phyloP scores from a whole-genome alignment of 2,888 invertebrate species.

The Oxyteleia sp. region DNA sequence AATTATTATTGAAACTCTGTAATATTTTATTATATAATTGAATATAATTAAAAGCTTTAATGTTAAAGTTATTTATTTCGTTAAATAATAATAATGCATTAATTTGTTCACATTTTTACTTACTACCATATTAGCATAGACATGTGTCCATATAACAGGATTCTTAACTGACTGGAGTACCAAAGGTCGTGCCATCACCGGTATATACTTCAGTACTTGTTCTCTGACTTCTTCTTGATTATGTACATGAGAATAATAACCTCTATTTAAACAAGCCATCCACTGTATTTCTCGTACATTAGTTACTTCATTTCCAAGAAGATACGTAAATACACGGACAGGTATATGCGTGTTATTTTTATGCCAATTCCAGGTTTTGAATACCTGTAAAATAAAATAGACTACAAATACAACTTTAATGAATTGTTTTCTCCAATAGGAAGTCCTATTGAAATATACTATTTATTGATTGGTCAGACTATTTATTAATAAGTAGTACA shows the following conservation, averaged over 20 bases:
- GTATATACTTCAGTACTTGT: constrained; percentile 98
- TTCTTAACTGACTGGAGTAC: constrained; percentile 92
- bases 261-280: constrained; percentile 98
- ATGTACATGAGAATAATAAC: constrained; percentile 97
- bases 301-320: constrained; percentile 97
- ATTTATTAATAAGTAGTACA: too few species aligned
- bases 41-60: too few species aligned
- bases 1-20: too few species aligned
- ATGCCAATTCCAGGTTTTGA: constrained; percentile 93
- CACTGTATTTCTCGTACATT: constrained; percentile 96
- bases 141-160: constrained; percentile 98
- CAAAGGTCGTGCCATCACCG: constrained; percentile 95
- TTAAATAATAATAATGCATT: too few species aligned
- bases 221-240: constrained; percentile 98
- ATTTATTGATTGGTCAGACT: too few species aligned
- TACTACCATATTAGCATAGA: constrained; percentile 96
- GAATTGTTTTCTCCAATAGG: too few species aligned
- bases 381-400: constrained; percentile 88
- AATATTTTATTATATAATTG: too few species aligned
- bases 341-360: constrained; percentile 92
- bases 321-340: constrained; percentile 97
- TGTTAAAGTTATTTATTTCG: too few species aligned
- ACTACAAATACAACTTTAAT: too few species aligned
- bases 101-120: constrained; percentile 74
- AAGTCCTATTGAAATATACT: too few species aligned